These are phyloP conservation scores for Vicugna pacos DNA, from an alignment of 2,113 vertebrate species.

Conservation along the genomic window DNA sequence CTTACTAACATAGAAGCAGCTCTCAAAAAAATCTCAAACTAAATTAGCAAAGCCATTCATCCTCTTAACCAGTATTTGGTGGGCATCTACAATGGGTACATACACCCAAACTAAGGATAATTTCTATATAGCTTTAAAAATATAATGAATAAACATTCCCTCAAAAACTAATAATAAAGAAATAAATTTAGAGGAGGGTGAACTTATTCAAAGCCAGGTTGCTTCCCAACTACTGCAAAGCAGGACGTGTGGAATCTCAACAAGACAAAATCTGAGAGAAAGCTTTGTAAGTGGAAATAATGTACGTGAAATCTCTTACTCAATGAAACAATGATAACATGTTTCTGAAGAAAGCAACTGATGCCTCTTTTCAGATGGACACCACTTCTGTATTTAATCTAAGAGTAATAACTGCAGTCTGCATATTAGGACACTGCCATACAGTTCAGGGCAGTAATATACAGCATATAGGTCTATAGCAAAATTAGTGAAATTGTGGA, in stretches of 20 bases:
- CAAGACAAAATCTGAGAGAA: background rate
- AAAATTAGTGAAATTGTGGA: background rate
- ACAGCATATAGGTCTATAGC: background rate
- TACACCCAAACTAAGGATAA: background rate
- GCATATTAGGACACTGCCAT: background rate
- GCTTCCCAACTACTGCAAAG: constrained; percentile 45
- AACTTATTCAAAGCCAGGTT: constrained; percentile 25
- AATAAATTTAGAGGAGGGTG: constrained; percentile 8
- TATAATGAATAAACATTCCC: background rate
- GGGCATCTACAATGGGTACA: background rate
- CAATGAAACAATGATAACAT: background rate
- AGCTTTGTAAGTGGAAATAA: constrained; percentile 28
- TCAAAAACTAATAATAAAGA: background rate
- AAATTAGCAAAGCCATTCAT: background rate
- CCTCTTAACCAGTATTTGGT: background rate
- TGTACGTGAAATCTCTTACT: background rate
- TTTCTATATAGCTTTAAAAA: background rate
- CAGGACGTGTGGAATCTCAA: background rate
- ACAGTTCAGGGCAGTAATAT: background rate
- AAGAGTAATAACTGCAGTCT: background rate
- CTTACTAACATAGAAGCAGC: background rate
- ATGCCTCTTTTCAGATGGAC: background rate
- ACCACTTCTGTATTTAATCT: background rate
- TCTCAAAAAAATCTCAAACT: constrained; percentile 37
- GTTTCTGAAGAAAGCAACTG: background rate